Evolutionary conservation across 2,888 invertebrate genomes (phyloP).

Genomic region (Drosophila niveifrons): DNA sequence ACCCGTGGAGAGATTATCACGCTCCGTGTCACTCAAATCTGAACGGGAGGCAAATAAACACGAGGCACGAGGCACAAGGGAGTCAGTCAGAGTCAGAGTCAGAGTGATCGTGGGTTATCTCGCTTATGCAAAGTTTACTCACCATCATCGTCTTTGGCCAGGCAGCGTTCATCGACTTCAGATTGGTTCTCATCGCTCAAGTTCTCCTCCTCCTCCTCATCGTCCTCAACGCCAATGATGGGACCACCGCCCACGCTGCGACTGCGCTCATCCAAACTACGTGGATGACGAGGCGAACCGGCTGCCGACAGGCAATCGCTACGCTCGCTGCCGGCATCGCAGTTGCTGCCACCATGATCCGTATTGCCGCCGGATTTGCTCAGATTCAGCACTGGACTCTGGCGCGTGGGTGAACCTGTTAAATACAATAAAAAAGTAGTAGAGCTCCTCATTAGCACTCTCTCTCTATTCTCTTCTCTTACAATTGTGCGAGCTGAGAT

Average conservation of each 20-base stretch:
- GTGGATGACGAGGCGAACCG: slow-evolving; percentile 86
- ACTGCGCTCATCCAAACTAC: slow-evolving; percentile 77
- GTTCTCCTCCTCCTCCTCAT: slow-evolving; percentile 90
- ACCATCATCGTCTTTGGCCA: slow-evolving; percentile 86
- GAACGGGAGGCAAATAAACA: slow-evolving; percentile 21
- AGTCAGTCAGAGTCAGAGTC: slow-evolving; percentile 28
- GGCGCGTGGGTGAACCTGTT: slow-evolving; percentile 91
- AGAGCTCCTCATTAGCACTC: background rate
- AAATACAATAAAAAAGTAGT: background rate
- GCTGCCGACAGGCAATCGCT: slow-evolving; percentile 87
- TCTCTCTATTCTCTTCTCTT: slow-evolving; percentile 79
- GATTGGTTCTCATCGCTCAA: slow-evolving; percentile 93
- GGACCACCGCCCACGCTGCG: slow-evolving; percentile 73
- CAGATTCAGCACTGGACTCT: slow-evolving; percentile 96
- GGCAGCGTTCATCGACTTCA: slow-evolving; percentile 90
- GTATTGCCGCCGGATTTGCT: slow-evolving; percentile 92
- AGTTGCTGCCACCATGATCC: slow-evolving; percentile 90
- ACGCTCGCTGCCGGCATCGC: slow-evolving; percentile 88
- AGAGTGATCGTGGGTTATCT: slow-evolving; percentile 44
- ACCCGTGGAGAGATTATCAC: slow-evolving; percentile 84
- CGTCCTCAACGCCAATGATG: slow-evolving; percentile 81
- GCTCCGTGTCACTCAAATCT: slow-evolving; percentile 84
- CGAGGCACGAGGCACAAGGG: too few species aligned
- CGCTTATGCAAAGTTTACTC: slow-evolving; percentile 77
- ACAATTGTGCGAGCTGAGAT: slow-evolving; percentile 95